These are phyloP conservation scores for Coenonympha arcania DNA, from an alignment of 2,888 invertebrate species.

Conservation along the genomic window DNA sequence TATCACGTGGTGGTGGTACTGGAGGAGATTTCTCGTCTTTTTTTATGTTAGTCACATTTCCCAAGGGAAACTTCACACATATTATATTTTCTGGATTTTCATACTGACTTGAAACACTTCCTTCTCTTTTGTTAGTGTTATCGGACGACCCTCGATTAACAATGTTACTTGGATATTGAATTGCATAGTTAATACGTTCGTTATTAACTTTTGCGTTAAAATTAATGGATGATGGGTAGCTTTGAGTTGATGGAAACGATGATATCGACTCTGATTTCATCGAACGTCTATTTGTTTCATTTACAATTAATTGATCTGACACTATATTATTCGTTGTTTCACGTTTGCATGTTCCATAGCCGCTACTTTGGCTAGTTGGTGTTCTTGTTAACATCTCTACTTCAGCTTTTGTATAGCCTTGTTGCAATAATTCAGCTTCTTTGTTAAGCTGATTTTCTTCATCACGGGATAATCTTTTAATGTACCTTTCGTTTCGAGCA, in stretches of 20 bases:
- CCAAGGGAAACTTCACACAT: conserved; percentile 70
- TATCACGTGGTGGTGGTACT: conserved; percentile 86
- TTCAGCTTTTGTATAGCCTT: conserved; percentile 68
- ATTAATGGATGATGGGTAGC: conserved; percentile 70
- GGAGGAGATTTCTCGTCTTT: conserved; percentile 77
- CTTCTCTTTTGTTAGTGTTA: conserved; percentile 55
- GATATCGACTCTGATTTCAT: conserved; percentile 69
- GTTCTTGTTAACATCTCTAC: conserved; percentile 73
- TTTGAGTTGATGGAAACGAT: conserved; percentile 70
- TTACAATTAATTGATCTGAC: conserved; percentile 47
- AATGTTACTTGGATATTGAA: conserved; percentile 57
- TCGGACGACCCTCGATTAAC: conserved; percentile 55
- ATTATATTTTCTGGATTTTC: conserved; percentile 62
- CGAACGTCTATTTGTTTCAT: conserved; percentile 52
- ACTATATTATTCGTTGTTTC: conserved; percentile 66
- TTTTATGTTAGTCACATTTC: conserved; percentile 60
- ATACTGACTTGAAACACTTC: conserved; percentile 51
- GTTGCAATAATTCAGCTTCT: conserved; percentile 70
- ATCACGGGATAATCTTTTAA: conserved; percentile 81
- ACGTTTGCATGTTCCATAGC: conserved; percentile 65
- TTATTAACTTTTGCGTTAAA: conserved; percentile 73
- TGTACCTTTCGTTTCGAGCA: conserved; percentile 86
- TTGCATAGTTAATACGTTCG: conserved; percentile 70
- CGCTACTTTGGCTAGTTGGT: conserved; percentile 68
- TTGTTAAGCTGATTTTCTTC: conserved; percentile 75